Conservation (phyloP, 2,797 vertebrate species). For the Brachyrhaphis roseni region DNA sequence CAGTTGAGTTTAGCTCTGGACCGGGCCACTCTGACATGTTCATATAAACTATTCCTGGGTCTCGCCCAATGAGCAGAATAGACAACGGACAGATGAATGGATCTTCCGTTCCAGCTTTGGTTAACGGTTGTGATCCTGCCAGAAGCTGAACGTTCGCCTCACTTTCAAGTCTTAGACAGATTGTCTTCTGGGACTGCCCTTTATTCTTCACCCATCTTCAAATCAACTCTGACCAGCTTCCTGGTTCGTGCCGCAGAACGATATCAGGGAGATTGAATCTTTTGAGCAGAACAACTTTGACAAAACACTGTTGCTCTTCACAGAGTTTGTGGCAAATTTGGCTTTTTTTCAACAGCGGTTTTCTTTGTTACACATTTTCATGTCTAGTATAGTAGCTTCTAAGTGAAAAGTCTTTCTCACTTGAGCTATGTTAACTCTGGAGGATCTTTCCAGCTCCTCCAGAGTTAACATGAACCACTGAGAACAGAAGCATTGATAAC, state of each 20-base stretch:
- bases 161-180: background rate
- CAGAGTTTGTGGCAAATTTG: background rate
- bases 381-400: background rate
- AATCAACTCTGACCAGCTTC: background rate
- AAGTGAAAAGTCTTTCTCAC: background rate
- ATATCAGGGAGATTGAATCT: background rate
- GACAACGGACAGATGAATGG: too few species aligned
- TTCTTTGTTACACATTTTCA: too few species aligned
- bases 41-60: background rate
- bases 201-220: background rate
- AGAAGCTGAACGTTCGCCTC: background rate
- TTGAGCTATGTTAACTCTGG: background rate
- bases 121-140: background rate
- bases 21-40: background rate
- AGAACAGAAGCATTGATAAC: too few species aligned
- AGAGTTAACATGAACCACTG: background rate
- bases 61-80: background rate
- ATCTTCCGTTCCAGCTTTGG: background rate
- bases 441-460: background rate
- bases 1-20: background rate
- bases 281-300: background rate
- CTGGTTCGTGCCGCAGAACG: background rate
- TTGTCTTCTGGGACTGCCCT: background rate
- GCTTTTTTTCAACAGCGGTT: too few species aligned
- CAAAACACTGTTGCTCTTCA: background rate